These are phyloP conservation scores for Malurus elegans DNA, from an alignment of 2,113 vertebrate species.

Conservation along the genomic window DNA sequence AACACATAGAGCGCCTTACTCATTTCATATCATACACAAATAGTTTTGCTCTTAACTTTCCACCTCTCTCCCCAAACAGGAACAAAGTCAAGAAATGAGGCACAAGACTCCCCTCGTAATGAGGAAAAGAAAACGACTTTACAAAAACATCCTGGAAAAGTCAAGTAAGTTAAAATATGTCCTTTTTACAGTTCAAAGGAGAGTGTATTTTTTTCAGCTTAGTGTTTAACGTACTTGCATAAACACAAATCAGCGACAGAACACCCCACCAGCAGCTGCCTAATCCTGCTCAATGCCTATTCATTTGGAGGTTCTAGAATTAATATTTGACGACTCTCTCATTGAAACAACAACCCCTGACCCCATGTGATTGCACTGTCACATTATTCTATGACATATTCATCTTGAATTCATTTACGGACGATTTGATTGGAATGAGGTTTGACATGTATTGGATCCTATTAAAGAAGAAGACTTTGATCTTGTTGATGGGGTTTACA, in stretches of 20 bases:
- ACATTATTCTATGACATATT: conserved; percentile 84
- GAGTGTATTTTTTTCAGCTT: conserved; percentile 55
- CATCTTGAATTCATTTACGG: conserved; percentile 84
- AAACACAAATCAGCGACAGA: conserved; percentile 73
- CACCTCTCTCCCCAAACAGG: conserved; percentile 63
- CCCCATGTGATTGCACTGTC: conserved; percentile 80
- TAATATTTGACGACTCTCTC: conserved; percentile 85
- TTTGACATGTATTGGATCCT: conserved; percentile 82
- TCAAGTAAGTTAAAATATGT: conserved; percentile 77
- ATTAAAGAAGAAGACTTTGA: conserved; percentile 81
- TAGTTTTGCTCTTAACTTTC: conserved; percentile 32
- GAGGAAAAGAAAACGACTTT: conserved; percentile 74
- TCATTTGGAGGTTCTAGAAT: conserved; percentile 79
- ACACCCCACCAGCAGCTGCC: conserved; percentile 67
- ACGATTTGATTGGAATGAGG: conserved; percentile 83
- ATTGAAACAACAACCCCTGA: conserved; percentile 81
- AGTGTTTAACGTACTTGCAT: conserved; percentile 68
- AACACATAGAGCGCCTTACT: neutral
- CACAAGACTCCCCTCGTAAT: conserved; percentile 71
- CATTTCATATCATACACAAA: neutral
- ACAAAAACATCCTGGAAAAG: conserved; percentile 73
- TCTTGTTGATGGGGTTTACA: conserved; percentile 82
- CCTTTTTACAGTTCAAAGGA: conserved; percentile 45
- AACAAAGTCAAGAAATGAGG: conserved; percentile 72
- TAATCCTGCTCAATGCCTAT: conserved; percentile 76